Base-by-base conservation (phyloP, 2,888 invertebrate species). In the Thera britannica region DNA sequence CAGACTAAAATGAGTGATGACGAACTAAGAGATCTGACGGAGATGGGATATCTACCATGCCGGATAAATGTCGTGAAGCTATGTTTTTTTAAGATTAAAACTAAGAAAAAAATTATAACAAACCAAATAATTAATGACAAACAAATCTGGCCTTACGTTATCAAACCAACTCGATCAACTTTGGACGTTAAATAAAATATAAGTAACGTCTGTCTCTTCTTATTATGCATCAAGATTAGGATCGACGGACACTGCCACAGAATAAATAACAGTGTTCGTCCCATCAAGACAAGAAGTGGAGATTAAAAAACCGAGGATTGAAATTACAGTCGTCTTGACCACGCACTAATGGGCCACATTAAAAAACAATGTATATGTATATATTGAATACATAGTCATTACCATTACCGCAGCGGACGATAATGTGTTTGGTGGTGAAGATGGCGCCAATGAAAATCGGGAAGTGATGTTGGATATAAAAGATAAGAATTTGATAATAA, bases 201-300 rank as follows among this genome's bases (percentile, higher is more conserved):
- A 93, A 91, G 90, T 89, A 86, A 92, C 86, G 91, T 92, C 91
- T 90, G 92, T 92, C 92, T 91, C 89, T 88, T 91, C 89, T 90
- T 93, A 92, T 93, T 93, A 92, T 90, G 83, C 88, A 81, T 75
- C 72, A 77, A 89, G 93, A 93, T 93, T 92, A 90, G 88, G 81
- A 92, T 93, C 93, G 77, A 91, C 87, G 90, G 92, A 92, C 92
- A 91, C 88, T 44, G 62, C 48, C 62, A 68, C 68, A 68, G 68
- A 62, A 58, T 58, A 62, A 62, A 58, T 6, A 44, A 51, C 54
- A 68, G 68, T 49, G 62, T 58, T 89, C 89, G 88, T 87, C 88
- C 90, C 91, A 92, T 92, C 92, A 92, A 85, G 89, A 81, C 84
- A 77, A 83, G 81, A 82, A 84, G 71, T 77, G 81, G 79, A 88